Evolutionary conservation across 2,888 invertebrate genomes (phyloP), one percentile per base, ranked within the genome.

Genomic region (Drosophila fulvimacula): DNA sequence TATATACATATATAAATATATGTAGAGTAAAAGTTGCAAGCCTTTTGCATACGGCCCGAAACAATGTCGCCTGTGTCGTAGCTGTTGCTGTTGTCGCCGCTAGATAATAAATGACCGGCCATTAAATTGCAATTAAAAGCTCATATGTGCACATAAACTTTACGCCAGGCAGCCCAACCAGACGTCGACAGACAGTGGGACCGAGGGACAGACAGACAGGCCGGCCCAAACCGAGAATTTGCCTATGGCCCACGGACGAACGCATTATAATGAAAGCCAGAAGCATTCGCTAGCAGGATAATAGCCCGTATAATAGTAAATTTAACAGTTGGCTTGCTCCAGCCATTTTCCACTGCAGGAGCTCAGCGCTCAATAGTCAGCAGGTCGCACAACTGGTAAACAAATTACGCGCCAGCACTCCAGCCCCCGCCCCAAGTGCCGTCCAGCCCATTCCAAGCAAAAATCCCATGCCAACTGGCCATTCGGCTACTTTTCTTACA

Each of bases 121-220:
- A 90, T 90, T 90, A 90, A 90, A 90, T 90, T 90, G 91, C 91
- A 90, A 90, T 90, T 90, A 90, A 90, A 90, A 90, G 90, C 90
- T 90, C 90, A 90, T 90, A 90, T 90, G 91, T 88, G 90, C 82
- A 76, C 83, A 88, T 80, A 88, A 90, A 90, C 83, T 84, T 82
- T 83, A 63, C 75, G 57, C 72, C 81, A 77, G 57, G 41, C 74
- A 65, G 46, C 38, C 38, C 69, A 71, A 27, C 49, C 70, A 39
- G 58, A 52, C 56, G n/a, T 6, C 30, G 58, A 67, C 69, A 56
- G 68, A 34, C 73, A 51, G 39, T 10, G 39, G 39, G 39, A 38
- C 72, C 38, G 58, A 42, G 56, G 41, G 55, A 56, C 48, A 39
- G 38, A 69, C 48, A 48, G 42, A 24, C 63, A 63, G 73, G 65